A percentile compares a stretch with the other conserved stretches of the same genome.
phyloP scores from a whole-genome alignment of 30 jellyfish, hydroid and myxozoan species.

The Aurelia aurita complex sp. Pacific region DNA sequence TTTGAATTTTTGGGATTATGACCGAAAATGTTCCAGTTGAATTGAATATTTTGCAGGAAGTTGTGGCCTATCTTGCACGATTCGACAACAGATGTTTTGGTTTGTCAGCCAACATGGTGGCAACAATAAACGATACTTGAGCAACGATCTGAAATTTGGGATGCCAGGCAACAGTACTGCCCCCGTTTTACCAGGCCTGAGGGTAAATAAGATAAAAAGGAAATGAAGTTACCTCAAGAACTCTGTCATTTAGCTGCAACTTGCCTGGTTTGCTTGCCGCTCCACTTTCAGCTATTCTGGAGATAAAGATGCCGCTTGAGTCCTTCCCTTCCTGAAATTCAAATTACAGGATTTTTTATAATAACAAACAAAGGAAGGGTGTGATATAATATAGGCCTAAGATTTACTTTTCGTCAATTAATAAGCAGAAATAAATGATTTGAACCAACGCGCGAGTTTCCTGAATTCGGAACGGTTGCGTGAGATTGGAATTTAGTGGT shows the following conservation, averaged over 20 bases:
- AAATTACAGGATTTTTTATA: neutral
- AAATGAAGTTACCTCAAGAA: slow-evolving; percentile 76
- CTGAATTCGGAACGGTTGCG: neutral
- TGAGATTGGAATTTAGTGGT: neutral
- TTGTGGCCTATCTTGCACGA: too few relatives aligned
- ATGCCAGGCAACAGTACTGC: neutral
- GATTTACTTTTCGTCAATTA: neutral
- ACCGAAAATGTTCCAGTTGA: too few relatives aligned
- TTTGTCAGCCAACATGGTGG: too few relatives aligned
- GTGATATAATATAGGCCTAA: neutral
- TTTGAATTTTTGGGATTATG: too few relatives aligned
- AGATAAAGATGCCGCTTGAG: slow-evolving; percentile 83
- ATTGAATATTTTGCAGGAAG: too few relatives aligned
- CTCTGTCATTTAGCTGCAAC: slow-evolving; percentile 87
- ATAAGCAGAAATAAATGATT: neutral
- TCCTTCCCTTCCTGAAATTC: slow-evolving; percentile 66
- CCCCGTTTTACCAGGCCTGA: neutral
- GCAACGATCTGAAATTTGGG: too few relatives aligned
- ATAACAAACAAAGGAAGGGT: slow-evolving; percentile 3
- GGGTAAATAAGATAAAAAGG: too few relatives aligned
- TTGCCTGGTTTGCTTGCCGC: slow-evolving; percentile 89
- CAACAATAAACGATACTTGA: too few relatives aligned
- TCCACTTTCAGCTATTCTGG: slow-evolving; percentile 89
- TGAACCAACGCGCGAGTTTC: neutral
- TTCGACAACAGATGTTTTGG: too few relatives aligned